A percentile compares a stretch with the other conserved stretches of the same genome.
These are phyloP conservation scores for Clunio marinus DNA, from an alignment of 2,888 invertebrate species.

Conservation along the genomic window DNA sequence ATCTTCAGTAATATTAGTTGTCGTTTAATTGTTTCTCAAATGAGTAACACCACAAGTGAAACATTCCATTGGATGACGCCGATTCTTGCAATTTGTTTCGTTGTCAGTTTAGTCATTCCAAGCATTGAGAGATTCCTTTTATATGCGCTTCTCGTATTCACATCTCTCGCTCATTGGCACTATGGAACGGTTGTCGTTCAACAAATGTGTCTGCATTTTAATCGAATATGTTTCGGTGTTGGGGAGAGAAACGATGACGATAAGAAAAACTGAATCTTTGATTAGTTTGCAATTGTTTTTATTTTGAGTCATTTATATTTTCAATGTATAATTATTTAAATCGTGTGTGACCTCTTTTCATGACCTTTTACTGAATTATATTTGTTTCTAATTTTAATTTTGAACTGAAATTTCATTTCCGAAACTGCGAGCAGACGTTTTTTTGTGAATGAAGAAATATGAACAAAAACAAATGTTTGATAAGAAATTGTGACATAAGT, in stretches of 20 bases:
- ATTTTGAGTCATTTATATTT: too few relatives aligned
- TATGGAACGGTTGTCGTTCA: slow-evolving; percentile 92
- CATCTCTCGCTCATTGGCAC: slow-evolving; percentile 77
- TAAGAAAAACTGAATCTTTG: background rate
- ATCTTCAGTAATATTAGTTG: slow-evolving; percentile 97
- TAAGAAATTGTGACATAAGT: too few relatives aligned
- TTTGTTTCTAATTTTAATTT: too few relatives aligned
- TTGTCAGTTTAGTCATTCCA: slow-evolving; percentile 47
- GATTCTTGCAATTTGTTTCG: slow-evolving; percentile 45
- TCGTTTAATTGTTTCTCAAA: slow-evolving; percentile 94
- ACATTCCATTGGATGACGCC: slow-evolving; percentile 54
- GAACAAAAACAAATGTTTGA: too few relatives aligned
- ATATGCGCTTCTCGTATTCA: slow-evolving; percentile 64
- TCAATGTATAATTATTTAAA: too few relatives aligned
- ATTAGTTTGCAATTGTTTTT: too few relatives aligned
- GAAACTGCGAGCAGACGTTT: too few relatives aligned
- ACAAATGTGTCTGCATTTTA: slow-evolving; percentile 92
- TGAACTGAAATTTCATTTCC: too few relatives aligned
- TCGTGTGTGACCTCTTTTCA: too few relatives aligned
- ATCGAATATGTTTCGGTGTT: slow-evolving; percentile 75
- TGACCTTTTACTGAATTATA: too few relatives aligned
- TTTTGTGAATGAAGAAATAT: too few relatives aligned
- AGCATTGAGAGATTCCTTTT: slow-evolving; percentile 65
- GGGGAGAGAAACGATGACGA: slow-evolving; percentile 40
- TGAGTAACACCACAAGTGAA: slow-evolving; percentile 93